phyloP scores from a whole-genome alignment of 2,888 invertebrate genomes.

The Tipula unca region DNA sequence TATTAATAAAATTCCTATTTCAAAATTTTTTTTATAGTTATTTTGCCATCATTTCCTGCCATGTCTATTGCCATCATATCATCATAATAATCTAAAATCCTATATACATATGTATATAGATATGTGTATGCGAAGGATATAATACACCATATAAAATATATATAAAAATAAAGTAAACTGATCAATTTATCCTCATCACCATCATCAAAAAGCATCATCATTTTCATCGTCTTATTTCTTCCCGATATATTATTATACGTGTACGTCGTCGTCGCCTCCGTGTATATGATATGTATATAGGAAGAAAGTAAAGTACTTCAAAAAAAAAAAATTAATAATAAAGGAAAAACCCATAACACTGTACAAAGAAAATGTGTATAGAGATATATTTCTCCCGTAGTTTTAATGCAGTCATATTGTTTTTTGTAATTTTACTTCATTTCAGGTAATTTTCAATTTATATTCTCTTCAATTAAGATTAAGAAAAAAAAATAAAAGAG shows the following conservation, averaged over 20 bases:
- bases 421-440: background rate
- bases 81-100: background rate
- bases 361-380: background rate
- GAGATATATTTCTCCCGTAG: background rate
- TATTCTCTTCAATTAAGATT: constrained; percentile 14
- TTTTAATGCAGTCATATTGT: background rate
- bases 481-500: background rate
- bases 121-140: background rate
- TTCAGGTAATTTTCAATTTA: constrained; percentile 8
- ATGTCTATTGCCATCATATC: background rate
- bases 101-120: background rate
- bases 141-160: background rate
- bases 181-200: background rate
- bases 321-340: too few relatives aligned
- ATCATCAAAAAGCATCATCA: background rate
- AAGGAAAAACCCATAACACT: too few relatives aligned
- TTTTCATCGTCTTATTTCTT: background rate
- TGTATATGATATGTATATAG: too few relatives aligned
- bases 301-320: background rate
- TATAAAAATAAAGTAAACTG: constrained; percentile 14
- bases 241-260: background rate
- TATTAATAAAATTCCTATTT: constrained; percentile 2
- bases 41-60: background rate
- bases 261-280: background rate
- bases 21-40: background rate